Conservation (phyloP, 2,797 vertebrate genomes). For the Pipistrellus kuhlii region DNA sequence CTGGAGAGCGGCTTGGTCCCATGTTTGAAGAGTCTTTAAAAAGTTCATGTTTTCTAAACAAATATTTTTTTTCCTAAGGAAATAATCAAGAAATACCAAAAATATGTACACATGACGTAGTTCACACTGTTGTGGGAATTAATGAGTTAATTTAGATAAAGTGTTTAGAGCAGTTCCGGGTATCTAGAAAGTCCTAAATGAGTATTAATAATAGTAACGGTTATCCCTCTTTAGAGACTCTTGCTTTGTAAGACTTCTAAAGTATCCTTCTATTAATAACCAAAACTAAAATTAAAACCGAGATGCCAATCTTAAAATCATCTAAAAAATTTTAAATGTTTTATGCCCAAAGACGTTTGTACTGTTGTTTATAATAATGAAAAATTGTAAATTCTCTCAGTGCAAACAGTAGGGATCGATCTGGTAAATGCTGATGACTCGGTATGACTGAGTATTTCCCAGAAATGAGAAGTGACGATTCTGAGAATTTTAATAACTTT, state of each 20-base stretch:
- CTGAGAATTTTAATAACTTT: constrained; percentile 43
- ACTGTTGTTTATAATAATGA: constrained; percentile 5
- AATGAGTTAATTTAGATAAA: background rate
- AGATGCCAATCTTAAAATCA: background rate
- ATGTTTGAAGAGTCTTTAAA: background rate
- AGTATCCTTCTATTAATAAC: background rate
- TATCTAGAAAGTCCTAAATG: background rate
- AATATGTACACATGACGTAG: background rate
- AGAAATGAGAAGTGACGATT: constrained; percentile 36
- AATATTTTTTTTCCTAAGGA: background rate
- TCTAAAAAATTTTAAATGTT: background rate
- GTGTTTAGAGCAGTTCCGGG: background rate
- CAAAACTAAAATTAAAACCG: background rate
- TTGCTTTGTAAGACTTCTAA: background rate
- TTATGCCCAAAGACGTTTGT: background rate
- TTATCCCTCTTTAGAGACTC: background rate
- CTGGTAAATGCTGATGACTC: background rate
- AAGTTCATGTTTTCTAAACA: background rate
- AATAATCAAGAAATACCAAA: constrained; percentile 26
- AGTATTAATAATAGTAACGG: background rate
- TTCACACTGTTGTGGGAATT: background rate
- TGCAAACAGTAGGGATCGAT: background rate
- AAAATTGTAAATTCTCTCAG: background rate
- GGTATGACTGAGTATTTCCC: background rate
- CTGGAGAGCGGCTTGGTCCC: background rate